Evolutionary conservation across 2,888 invertebrate genomes (phyloP).

Genomic region (Galeruca laticollis): DNA sequence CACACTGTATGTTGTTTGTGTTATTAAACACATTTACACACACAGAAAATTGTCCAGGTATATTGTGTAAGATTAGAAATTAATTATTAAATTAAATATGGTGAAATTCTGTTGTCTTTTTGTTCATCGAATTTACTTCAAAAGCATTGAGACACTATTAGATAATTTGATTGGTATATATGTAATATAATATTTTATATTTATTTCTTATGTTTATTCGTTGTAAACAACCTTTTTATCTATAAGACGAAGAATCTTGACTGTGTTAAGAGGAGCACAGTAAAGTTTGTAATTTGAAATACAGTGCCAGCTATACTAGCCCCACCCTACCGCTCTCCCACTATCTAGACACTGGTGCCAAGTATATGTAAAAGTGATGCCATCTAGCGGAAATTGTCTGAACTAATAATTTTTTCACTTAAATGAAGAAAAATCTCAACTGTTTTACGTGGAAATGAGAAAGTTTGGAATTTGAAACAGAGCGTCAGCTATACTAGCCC

Average conservation of each 20-base stretch:
- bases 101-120: constrained; percentile 45
- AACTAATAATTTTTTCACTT: too few species aligned
- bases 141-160: constrained; percentile 32
- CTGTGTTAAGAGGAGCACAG: too few species aligned
- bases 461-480: too few species aligned
- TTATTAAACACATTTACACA: constrained; percentile 33
- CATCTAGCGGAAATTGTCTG: too few species aligned
- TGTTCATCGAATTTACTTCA: constrained; percentile 44
- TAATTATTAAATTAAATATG: constrained; percentile 45
- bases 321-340: too few species aligned
- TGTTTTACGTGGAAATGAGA: too few species aligned
- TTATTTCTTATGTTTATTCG: constrained; percentile 34
- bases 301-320: too few species aligned
- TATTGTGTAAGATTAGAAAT: constrained; percentile 45
- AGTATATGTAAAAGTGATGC: too few species aligned
- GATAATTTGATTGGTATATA: constrained; percentile 40
- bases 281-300: too few species aligned
- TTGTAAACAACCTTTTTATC: constrained; percentile 28
- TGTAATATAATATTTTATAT: constrained; percentile 45
- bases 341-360: too few species aligned
- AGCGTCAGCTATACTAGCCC: too few species aligned
- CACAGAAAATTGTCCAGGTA: constrained; percentile 44
- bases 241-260: neutral
- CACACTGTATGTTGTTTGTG: constrained; percentile 56
- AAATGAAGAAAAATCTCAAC: too few species aligned